Percentiles rank a stretch among this genome's conserved stretches.
Evolutionary conservation across 2,888 invertebrate species (phyloP).

Genomic region (Blastobasis lacticolella): DNA sequence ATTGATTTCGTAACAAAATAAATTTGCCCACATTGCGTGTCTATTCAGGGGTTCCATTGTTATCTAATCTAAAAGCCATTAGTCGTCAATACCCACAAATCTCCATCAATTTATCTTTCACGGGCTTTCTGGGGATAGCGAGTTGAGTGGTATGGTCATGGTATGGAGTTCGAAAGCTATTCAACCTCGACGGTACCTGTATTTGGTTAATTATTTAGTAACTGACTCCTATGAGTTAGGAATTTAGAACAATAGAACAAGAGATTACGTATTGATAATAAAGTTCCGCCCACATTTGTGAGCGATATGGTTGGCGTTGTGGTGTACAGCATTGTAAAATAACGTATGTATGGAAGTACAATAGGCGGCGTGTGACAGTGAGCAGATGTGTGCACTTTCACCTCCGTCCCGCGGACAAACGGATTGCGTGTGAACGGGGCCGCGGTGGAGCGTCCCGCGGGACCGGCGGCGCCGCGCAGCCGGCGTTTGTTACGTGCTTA

Average conservation of each 20-base stretch:
- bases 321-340: slow-evolving; percentile 6
- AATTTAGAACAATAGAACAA: slow-evolving; percentile 15
- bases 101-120: slow-evolving; percentile 13
- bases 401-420: slow-evolving; percentile 43
- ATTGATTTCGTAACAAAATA: not conserved
- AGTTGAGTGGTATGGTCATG: not conserved
- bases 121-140: not conserved
- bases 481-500: slow-evolving; percentile 27
- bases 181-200: no score
- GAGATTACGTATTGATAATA: slow-evolving; percentile 23
- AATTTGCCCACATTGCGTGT: slow-evolving; percentile 1
- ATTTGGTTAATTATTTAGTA: not conserved
- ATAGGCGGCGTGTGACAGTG: slow-evolving; percentile 14
- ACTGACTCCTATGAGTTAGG: slow-evolving; percentile 5
- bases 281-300: slow-evolving; percentile 37
- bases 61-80: slow-evolving; percentile 33
- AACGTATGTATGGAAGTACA: not conserved
- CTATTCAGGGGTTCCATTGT: slow-evolving; percentile 19
- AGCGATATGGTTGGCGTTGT: slow-evolving; percentile 29
- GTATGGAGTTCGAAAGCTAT: not conserved
- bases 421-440: slow-evolving; percentile 40
- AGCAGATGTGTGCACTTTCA: slow-evolving; percentile 58
- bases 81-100: slow-evolving; percentile 22
- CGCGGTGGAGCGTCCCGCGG: slow-evolving; percentile 37
- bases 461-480: slow-evolving; percentile 15